Base-by-base conservation (phyloP, 2,113 vertebrate species). In the Arothron firmamentum region DNA sequence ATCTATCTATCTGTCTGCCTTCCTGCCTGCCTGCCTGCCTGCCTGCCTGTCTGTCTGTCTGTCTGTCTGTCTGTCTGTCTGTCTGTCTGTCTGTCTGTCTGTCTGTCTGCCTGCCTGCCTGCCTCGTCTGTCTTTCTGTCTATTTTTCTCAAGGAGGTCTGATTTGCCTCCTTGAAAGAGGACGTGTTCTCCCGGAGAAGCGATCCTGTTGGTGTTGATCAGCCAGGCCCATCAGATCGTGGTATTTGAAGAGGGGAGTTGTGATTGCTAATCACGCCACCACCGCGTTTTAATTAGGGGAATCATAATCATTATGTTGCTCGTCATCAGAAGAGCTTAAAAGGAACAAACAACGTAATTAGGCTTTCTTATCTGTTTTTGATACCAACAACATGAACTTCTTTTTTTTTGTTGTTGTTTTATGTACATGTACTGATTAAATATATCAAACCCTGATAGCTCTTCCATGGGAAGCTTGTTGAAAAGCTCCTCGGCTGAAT, bases 231-330 rank as follows among this genome's bases (percentile, higher is more conserved):
- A 90, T 88, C 82, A 85, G 85, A 90, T 90, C 85, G 86, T 88
- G 84, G 87, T 88, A 85, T 89, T 86, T 90, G 84, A 88, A 87
- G 86, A 87, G 87, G 64, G 70, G 63, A 82, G 87, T 86, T 87
- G 80, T 88, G 89, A 90, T 89, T 89, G 82, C 87, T 88, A 88
- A 91, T 89, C 86, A 84, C 87, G 86, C 80, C 74, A 80, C 81
- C 59, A 76, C 75, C 72, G 84, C 75, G 88, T 88, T 90, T 90
- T 89, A 90, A 91, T 91, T 90, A 87, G 83, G 80, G 78, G 70
- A 86, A 82, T 88, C 83, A 84, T 85, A 73, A 85, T 84, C 84
- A 76, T 87, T 83, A 78, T 80, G 81, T 78, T 78, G 79, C 79
- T 72, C 71, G 70, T 78, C 78, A 31, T n/a, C 18, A 10, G 81